Percentiles rank a stretch among this genome's conserved stretches.
phyloP scores from a whole-genome alignment of 2,888 invertebrate species.

The Catocala fraxini region DNA sequence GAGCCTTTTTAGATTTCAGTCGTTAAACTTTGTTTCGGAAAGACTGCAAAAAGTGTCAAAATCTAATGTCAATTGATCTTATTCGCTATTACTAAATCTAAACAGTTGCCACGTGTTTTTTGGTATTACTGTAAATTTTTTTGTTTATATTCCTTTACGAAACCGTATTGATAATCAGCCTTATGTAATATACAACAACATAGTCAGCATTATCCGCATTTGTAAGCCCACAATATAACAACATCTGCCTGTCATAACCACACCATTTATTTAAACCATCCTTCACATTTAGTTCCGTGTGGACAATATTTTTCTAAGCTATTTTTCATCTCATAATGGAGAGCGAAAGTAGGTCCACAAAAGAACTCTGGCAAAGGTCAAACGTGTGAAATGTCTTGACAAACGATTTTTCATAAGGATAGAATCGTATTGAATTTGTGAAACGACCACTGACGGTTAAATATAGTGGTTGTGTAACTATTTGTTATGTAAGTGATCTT shows the following conservation, averaged over 20 bases:
- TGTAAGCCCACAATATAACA: neutral
- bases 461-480: slow-evolving; percentile 55
- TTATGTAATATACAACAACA: no score
- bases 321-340: slow-evolving; percentile 62
- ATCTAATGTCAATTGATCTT: no score
- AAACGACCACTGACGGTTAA: slow-evolving; percentile 49
- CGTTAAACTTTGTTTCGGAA: no score
- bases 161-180: no score
- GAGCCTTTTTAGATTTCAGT: no score
- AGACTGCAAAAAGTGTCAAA: no score
- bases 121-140: no score
- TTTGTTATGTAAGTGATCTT: slow-evolving; percentile 47
- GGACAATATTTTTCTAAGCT: slow-evolving; percentile 33
- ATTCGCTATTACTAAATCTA: no score
- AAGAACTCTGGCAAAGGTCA: slow-evolving; percentile 61
- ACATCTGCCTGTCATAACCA: slow-evolving; percentile 3
- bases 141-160: no score
- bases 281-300: slow-evolving; percentile 33
- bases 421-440: slow-evolving; percentile 60
- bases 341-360: slow-evolving; percentile 69
- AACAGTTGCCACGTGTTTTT: no score
- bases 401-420: slow-evolving; percentile 64
- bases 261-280: slow-evolving; percentile 16
- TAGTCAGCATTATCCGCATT: neutral
- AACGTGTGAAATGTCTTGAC: slow-evolving; percentile 57